Evolutionary conservation across 2,797 vertebrate genomes (phyloP).

Genomic region (Lacerta bilineata): DNA sequence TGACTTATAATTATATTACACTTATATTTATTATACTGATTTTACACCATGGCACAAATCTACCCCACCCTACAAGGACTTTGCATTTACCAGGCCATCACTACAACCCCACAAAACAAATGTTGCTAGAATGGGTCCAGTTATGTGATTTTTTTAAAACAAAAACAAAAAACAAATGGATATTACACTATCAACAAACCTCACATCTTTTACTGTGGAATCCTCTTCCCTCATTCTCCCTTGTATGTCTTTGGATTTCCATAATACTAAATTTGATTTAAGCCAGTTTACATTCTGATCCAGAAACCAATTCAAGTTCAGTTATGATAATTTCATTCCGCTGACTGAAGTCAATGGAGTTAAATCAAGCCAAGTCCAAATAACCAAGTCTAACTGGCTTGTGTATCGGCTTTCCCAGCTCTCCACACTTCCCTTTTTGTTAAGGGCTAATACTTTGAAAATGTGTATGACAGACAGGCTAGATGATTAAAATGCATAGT

Average conservation of each 20-base stretch:
- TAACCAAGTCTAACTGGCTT: background rate
- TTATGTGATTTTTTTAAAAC: background rate
- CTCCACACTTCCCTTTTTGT: background rate
- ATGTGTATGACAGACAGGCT: background rate
- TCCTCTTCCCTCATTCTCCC: background rate
- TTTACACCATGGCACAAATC: background rate
- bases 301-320: background rate
- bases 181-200: background rate
- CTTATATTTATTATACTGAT: no score
- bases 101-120: background rate
- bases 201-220: background rate
- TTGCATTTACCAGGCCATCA: background rate
- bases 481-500: background rate
- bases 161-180: no score
- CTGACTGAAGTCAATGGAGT: background rate
- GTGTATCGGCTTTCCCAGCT: background rate
- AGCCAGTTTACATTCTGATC: background rate
- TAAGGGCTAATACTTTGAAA: slow-evolving; percentile 9
- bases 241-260: background rate
- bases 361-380: background rate
- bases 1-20: no score
- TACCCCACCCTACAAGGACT: background rate
- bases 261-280: background rate
- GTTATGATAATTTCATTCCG: background rate
- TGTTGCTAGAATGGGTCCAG: background rate